Evolutionary conservation across 2,113 vertebrate species (phyloP).

Genomic region (Cavia aperea): DNA sequence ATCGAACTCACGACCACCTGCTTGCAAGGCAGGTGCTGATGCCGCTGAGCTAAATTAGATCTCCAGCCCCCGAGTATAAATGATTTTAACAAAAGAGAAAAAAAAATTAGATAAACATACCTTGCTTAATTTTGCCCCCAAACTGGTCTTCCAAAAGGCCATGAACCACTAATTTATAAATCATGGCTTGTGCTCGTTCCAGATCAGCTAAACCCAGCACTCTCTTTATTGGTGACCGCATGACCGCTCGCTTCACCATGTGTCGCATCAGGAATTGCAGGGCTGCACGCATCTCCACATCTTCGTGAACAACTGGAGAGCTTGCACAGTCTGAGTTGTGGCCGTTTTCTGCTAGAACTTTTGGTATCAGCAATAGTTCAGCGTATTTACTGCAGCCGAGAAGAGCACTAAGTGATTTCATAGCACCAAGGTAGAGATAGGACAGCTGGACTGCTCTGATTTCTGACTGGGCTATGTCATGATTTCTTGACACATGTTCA

Average conservation of each 20-base stretch:
- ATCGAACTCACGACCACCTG: too few relatives aligned
- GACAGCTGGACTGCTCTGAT: slow-evolving; percentile 94
- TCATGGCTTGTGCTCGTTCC: slow-evolving; percentile 94
- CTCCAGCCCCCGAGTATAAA: background rate
- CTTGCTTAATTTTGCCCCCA: slow-evolving; percentile 83
- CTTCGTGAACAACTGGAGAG: slow-evolving; percentile 87
- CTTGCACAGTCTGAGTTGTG: slow-evolving; percentile 91
- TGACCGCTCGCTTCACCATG: slow-evolving; percentile 96
- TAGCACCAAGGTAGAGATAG: slow-evolving; percentile 94
- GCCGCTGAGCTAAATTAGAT: too few relatives aligned
- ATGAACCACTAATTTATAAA: slow-evolving; percentile 94
- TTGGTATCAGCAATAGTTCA: slow-evolving; percentile 93
- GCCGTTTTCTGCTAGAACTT: slow-evolving; percentile 88
- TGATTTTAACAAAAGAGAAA: slow-evolving; percentile 18
- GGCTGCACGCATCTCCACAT: slow-evolving; percentile 91
- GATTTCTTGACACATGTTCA: slow-evolving; percentile 80
- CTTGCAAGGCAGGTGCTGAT: too few relatives aligned
- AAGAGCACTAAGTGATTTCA: slow-evolving; percentile 94
- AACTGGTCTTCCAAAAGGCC: slow-evolving; percentile 91
- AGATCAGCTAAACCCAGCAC: slow-evolving; percentile 91
- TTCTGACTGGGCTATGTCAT: slow-evolving; percentile 85
- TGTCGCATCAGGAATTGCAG: slow-evolving; percentile 97
- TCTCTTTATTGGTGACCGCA: slow-evolving; percentile 94
- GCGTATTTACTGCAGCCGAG: slow-evolving; percentile 98
- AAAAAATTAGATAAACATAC: slow-evolving; percentile 70